phyloP scores from a whole-genome alignment of 2,113 vertebrate genomes.

The Phaethon lepturus region DNA sequence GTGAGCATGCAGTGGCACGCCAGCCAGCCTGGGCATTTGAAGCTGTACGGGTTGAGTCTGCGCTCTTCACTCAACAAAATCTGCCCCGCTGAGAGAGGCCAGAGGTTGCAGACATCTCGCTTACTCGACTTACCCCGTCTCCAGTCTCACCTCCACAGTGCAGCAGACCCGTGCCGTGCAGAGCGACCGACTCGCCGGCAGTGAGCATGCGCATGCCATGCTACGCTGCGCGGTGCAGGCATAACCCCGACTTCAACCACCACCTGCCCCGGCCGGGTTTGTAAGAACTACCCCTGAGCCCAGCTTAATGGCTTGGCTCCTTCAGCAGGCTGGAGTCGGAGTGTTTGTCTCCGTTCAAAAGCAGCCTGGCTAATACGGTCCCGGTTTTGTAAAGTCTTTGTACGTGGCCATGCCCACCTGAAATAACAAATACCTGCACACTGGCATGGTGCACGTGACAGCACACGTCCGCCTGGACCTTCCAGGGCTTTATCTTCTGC shows the following conservation, averaged over 20 bases:
- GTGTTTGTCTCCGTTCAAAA: neutral
- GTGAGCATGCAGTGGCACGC: fast-evolving
- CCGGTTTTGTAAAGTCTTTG: neutral
- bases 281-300: neutral
- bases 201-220: fast-evolving
- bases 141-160: fast-evolving
- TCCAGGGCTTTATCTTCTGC: neutral
- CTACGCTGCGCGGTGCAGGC: fast-evolving
- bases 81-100: neutral
- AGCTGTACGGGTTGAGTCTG: neutral
- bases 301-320: neutral
- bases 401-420: neutral
- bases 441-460: neutral
- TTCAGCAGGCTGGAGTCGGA: neutral
- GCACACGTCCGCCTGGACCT: neutral
- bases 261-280: fast-evolving
- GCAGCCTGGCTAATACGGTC: neutral
- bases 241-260: neutral
- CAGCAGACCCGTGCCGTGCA: neutral
- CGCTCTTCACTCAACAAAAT: neutral
- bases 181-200: fast-evolving
- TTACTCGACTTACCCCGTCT: fast-evolving
- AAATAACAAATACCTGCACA: neutral
- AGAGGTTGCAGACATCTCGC: fast-evolving
- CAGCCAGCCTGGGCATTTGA: neutral